Percentiles rank a stretch among this genome's conserved stretches.
Conservation (phyloP, 1,140 invertebrate species). For the Rhynchophorus ferrugineus region DNA sequence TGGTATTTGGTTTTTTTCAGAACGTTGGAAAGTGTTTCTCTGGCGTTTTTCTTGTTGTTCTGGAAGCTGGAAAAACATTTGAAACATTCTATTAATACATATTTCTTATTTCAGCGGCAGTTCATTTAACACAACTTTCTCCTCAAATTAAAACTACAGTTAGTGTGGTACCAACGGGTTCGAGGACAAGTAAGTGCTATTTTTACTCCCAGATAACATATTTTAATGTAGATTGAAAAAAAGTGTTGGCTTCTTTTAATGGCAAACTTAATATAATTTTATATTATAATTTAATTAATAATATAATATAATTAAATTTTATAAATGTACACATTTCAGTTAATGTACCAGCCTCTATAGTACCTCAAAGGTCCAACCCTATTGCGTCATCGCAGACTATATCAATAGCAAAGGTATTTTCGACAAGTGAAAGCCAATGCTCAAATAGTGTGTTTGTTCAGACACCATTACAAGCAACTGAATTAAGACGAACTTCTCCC, state of each 20-base stretch:
- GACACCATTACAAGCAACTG: conserved; percentile 26
- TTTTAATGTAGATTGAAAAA: conserved; percentile 9
- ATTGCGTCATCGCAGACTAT: conserved; percentile 35
- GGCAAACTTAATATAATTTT: too few relatives aligned
- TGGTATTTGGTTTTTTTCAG: neutral
- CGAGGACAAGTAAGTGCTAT: conserved; percentile 39
- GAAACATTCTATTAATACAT: conserved; percentile 1
- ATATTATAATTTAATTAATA: too few relatives aligned
- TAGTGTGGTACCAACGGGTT: conserved; percentile 23
- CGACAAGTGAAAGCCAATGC: conserved; percentile 30
- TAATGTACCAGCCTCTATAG: conserved; percentile 34
- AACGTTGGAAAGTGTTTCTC: neutral
- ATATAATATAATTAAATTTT: too few relatives aligned
- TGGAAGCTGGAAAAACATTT: neutral
- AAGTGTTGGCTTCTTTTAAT: too few relatives aligned
- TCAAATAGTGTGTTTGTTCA: conserved; percentile 34
- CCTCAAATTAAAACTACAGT: conserved; percentile 30
- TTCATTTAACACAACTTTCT: conserved; percentile 35
- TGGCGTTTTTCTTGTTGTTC: neutral
- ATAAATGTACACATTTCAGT: too few relatives aligned
- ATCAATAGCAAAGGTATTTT: conserved; percentile 37
- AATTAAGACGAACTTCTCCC: conserved; percentile 31
- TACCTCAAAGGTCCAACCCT: conserved; percentile 31
- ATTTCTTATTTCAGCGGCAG: conserved; percentile 28
- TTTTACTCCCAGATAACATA: neutral